Conservation (phyloP, 2,113 vertebrate genomes). For the Xiphophorus couchianus region DNA sequence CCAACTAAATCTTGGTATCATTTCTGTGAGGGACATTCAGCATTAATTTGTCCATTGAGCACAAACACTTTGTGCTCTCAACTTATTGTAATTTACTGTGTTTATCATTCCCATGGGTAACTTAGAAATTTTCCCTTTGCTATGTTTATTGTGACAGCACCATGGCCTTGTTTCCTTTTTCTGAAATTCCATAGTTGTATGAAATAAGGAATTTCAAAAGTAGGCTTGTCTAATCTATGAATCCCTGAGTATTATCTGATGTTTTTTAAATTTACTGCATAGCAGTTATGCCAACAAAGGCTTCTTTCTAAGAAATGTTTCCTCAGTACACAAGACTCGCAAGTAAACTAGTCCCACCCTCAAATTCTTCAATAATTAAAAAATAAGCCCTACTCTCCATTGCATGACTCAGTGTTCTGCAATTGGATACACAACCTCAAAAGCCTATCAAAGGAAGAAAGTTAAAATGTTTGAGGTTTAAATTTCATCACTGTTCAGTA, state of each 20-base stretch:
- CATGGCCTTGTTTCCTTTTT: conserved; percentile 17
- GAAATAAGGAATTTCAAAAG: conserved; percentile 59
- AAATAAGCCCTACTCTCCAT: conserved; percentile 68
- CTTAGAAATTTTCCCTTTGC: conserved; percentile 36
- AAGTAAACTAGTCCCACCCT: conserved; percentile 75
- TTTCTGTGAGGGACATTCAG: conserved; percentile 1
- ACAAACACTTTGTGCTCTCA: conserved; percentile 30
- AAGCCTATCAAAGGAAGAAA: conserved; percentile 10
- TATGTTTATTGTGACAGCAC: conserved; percentile 54
- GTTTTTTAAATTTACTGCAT: conserved; percentile 73
- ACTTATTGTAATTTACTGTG: conserved; percentile 10
- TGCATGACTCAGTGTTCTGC: conserved; percentile 45
- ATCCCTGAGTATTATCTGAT: conserved; percentile 65
- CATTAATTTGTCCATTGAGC: conserved; percentile 21
- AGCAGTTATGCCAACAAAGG: conserved; percentile 68
- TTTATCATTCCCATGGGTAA: conserved; percentile 10
- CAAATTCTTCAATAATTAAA: conserved; percentile 80
- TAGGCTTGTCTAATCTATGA: conserved; percentile 60
- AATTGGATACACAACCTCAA: conserved; percentile 40
- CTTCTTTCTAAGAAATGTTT: conserved; percentile 64
- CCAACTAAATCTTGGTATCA: no score
- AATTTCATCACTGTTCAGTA: conserved; percentile 16
- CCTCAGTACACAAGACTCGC: conserved; percentile 73
- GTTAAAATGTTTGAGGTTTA: conserved; percentile 17
- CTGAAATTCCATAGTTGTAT: conserved; percentile 51